A percentile compares a stretch with the other conserved stretches of the same genome.
Conservation (phyloP, 2,113 vertebrate species). For the Microcebus tavaratra region DNA sequence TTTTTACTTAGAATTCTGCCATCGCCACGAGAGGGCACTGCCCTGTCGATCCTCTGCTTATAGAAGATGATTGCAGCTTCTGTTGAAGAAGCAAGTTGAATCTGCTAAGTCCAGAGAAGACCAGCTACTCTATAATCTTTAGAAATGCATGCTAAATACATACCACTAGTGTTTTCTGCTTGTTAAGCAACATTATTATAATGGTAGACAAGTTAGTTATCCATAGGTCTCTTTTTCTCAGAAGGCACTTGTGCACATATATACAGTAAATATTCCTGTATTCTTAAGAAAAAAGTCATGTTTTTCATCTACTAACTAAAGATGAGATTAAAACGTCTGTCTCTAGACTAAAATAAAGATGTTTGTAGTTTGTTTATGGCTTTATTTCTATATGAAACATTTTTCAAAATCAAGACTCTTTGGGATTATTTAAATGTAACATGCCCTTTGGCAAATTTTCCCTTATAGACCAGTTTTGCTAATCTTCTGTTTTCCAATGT, state of each 20-base stretch:
- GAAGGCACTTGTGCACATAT: not conserved
- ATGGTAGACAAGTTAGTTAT: not conserved
- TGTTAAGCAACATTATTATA: not conserved
- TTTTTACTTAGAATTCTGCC: not conserved
- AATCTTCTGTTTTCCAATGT: not conserved
- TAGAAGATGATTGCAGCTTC: not conserved
- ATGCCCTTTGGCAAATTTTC: not conserved
- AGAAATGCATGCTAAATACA: not conserved
- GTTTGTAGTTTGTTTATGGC: not conserved
- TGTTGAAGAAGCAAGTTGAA: not conserved
- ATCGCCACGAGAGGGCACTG: not conserved
- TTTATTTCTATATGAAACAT: conserved; percentile 1
- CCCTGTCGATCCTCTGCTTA: not conserved
- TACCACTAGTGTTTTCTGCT: not conserved
- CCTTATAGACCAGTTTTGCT: not conserved
- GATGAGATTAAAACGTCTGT: not conserved
- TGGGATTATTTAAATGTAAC: not conserved
- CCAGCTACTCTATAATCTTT: not conserved
- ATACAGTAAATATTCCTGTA: not conserved
- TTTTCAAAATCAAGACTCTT: not conserved
- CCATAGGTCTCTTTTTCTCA: not conserved
- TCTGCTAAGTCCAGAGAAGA: not conserved
- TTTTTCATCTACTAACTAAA: not conserved
- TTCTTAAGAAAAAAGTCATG: not conserved
- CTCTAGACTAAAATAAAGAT: not conserved